Conservation (phyloP, 2,888 invertebrate species). For the Synergus itoensis region DNA sequence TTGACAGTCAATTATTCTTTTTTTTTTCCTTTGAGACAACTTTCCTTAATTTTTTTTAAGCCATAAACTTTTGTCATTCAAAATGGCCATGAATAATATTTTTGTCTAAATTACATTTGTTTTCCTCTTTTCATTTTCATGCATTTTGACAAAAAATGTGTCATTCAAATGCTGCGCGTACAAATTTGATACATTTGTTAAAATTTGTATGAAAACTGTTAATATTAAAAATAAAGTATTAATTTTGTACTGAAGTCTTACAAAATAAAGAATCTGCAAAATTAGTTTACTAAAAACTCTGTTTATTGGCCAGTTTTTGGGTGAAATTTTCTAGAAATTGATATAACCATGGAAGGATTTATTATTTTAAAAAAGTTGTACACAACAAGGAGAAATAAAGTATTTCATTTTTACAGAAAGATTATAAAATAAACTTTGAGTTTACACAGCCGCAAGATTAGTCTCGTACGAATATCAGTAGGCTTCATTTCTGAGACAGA, state of each 20-base stretch:
- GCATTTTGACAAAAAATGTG: background rate
- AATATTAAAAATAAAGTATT: background rate
- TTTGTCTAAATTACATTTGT: background rate
- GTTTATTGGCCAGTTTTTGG: background rate
- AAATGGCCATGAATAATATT: background rate
- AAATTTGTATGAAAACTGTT: background rate
- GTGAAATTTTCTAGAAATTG: background rate
- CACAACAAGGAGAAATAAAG: background rate
- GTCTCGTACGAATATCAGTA: background rate
- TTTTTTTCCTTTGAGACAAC: background rate
- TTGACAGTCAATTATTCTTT: background rate
- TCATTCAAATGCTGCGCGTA: background rate
- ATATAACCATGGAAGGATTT: background rate
- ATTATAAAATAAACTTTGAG: constrained; percentile 8
- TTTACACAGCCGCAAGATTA: constrained; percentile 1
- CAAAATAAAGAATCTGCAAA: constrained; percentile 5
- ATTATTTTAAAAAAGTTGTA: constrained; percentile 1
- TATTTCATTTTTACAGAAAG: constrained; percentile 1
- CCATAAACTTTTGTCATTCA: background rate
- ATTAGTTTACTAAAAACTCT: background rate
- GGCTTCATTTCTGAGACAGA: background rate
- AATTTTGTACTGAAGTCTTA: constrained; percentile 26
- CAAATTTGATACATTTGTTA: background rate
- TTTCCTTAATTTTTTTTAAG: background rate
- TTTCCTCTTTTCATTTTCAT: background rate